phyloP scores from a whole-genome alignment of 2,888 invertebrate genomes.

The Meliscaeva auricollis region DNA sequence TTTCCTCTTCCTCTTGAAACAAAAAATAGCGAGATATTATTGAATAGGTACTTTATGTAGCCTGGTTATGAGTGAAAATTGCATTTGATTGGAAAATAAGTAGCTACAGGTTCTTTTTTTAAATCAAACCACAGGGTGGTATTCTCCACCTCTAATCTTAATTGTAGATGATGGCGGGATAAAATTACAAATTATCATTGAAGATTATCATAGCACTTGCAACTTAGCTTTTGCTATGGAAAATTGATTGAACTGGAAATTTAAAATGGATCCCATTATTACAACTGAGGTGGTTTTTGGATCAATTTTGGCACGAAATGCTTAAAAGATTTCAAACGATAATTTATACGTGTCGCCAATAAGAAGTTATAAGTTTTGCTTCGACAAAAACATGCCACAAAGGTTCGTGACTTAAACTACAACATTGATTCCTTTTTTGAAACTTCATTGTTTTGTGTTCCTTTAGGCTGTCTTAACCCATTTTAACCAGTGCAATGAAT shows the following conservation, averaged over 20 bases:
- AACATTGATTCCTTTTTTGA: too few relatives aligned
- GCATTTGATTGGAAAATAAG: conserved; percentile 74
- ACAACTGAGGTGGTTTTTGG: too few relatives aligned
- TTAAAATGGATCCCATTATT: not conserved
- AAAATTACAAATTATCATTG: not conserved
- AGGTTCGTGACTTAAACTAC: too few relatives aligned
- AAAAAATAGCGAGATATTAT: conserved; percentile 44
- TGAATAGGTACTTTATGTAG: conserved; percentile 52
- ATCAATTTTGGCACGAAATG: too few relatives aligned
- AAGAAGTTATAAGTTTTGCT: too few relatives aligned
- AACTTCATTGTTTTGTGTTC: too few relatives aligned
- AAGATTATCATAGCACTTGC: not conserved
- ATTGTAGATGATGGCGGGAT: conserved; percentile 38
- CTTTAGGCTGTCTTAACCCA: too few relatives aligned
- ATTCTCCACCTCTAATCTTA: conserved; percentile 25
- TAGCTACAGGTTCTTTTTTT: conserved; percentile 44
- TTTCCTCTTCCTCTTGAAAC: not conserved
- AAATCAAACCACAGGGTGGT: conserved; percentile 31
- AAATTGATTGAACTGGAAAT: not conserved
- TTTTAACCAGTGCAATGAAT: too few relatives aligned
- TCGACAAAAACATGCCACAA: too few relatives aligned
- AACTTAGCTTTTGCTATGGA: not conserved
- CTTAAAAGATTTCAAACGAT: too few relatives aligned
- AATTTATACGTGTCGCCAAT: too few relatives aligned
- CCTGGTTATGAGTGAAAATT: conserved; percentile 72